Evolutionary conservation across 2,888 invertebrate genomes (phyloP), one percentile per base, ranked within the genome.

Genomic region (Papilio gigon): DNA sequence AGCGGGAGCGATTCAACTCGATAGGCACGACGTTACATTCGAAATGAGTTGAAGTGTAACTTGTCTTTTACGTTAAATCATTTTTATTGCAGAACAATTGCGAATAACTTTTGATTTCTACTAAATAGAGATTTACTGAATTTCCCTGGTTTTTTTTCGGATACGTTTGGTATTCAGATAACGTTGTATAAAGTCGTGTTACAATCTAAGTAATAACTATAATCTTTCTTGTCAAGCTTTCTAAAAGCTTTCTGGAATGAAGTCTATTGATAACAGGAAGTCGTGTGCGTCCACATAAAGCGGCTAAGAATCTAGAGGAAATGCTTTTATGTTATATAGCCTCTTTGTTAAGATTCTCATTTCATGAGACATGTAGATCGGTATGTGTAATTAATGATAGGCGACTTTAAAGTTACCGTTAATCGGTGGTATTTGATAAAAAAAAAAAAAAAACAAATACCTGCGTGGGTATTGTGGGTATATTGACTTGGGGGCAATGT

Each of bases 401-500:
- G n/a, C n/a, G n/a, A n/a, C n/a, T n/a, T n/a, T n/a, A n/a, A n/a
- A n/a, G 2, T 5, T 6, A n/a, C 1, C 4, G 4, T 42, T 47
- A 9, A 12, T 47, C 22, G 6, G 1, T 47, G 12, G 4, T 22
- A 20, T 9, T 47, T 22, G 3, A 20, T 11, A 11, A 47, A 12
- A 30, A 25, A 47, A n/a, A 50, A 12, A 2, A 4, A 5, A 14
- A 3, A 4, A n/a, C n/a, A 47, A 50, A 50, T 27, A 75, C 53
- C 80, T 79, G 81, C 81, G 82, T 80, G 77, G 71, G 77, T 78
- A n/a, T n/a, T n/a, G n/a, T n/a, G n/a, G n/a, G n/a, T n/a, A n/a
- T n/a, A n/a, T n/a, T n/a, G 82, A 75, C 73, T 66, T 76, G 53
- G 65, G n/a, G 67, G 64, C 56, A 25, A 62, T 65, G 67, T 50